These are phyloP conservation scores for Ichneumon xanthorius DNA, from an alignment of 2,888 invertebrate genomes.

Conservation along the genomic window DNA sequence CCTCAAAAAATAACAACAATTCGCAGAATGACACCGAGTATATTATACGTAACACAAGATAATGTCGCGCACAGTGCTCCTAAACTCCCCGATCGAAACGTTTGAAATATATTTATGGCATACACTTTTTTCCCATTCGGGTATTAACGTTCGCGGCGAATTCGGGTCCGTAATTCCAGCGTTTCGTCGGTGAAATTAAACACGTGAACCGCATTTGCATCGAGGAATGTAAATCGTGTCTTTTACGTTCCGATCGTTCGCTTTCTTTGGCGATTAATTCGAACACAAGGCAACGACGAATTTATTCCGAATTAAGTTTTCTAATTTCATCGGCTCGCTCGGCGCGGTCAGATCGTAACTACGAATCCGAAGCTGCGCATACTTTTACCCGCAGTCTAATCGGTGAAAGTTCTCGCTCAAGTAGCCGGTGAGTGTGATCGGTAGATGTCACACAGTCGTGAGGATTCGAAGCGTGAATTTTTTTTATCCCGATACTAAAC, in stretches of 20 bases:
- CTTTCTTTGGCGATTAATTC: conserved; percentile 26
- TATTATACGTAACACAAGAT: too few species aligned
- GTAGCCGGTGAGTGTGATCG: conserved; percentile 1
- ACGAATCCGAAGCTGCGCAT: conserved; percentile 16
- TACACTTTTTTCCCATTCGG: too few species aligned
- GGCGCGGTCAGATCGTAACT: conserved; percentile 25
- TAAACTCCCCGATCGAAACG: too few species aligned
- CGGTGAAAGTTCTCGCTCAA: conserved; percentile 41
- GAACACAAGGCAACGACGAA: conserved; percentile 4
- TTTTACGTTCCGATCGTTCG: conserved; percentile 6
- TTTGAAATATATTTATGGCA: too few species aligned
- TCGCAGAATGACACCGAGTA: too few species aligned
- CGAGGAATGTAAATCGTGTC: conserved; percentile 1
- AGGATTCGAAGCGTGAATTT: conserved; percentile 32
- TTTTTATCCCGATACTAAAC: neutral
- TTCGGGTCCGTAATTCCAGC: neutral
- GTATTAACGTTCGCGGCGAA: neutral
- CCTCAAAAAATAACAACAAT: too few species aligned
- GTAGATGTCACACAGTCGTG: conserved; percentile 19
- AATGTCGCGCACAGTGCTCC: too few species aligned
- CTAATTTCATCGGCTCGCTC: conserved; percentile 12
- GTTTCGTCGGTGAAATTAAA: neutral
- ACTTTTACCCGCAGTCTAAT: conserved; percentile 9
- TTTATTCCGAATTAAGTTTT: conserved; percentile 36
- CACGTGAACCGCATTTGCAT: conserved; percentile 5